Evolutionary conservation across 1,140 invertebrate species (phyloP).

Genomic region (Papilio xuthus): DNA sequence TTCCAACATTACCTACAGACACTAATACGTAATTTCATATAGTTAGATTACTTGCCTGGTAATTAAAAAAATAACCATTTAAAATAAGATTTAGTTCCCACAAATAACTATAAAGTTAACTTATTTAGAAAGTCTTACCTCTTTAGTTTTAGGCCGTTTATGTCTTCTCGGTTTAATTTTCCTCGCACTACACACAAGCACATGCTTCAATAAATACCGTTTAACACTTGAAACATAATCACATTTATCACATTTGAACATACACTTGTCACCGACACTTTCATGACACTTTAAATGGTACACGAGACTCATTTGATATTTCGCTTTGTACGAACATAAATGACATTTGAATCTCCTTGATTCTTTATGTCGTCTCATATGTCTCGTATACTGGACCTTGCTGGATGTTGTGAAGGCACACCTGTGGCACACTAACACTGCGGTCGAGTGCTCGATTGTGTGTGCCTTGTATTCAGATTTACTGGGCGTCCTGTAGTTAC

Average conservation of each 20-base stretch:
- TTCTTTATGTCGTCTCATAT: conserved; percentile 56
- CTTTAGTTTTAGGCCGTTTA: neutral
- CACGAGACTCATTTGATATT: neutral
- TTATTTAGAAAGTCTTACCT: no score
- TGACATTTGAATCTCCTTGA: neutral
- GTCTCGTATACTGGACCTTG: conserved; percentile 51
- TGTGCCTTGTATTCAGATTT: conserved; percentile 51
- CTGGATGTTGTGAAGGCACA: conserved; percentile 63
- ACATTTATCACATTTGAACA: conserved; percentile 57
- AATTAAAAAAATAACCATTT: no score
- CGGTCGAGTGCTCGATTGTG: conserved; percentile 42
- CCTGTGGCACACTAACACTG: conserved; percentile 55
- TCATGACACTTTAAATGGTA: conserved; percentile 63
- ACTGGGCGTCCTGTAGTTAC: conserved; percentile 49
- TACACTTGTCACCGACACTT: conserved; percentile 21
- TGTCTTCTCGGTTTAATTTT: conserved; percentile 43
- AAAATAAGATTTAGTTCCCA: no score
- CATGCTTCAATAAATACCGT: conserved; percentile 46
- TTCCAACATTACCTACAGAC: no score
- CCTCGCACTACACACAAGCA: conserved; percentile 39
- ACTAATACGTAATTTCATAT: no score
- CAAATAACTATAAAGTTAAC: no score
- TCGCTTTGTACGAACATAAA: neutral
- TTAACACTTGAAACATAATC: conserved; percentile 45
- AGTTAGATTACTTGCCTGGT: no score